These are phyloP conservation scores for Coelopa frigida DNA, from an alignment of 1,140 invertebrate genomes.

Conservation along the genomic window DNA sequence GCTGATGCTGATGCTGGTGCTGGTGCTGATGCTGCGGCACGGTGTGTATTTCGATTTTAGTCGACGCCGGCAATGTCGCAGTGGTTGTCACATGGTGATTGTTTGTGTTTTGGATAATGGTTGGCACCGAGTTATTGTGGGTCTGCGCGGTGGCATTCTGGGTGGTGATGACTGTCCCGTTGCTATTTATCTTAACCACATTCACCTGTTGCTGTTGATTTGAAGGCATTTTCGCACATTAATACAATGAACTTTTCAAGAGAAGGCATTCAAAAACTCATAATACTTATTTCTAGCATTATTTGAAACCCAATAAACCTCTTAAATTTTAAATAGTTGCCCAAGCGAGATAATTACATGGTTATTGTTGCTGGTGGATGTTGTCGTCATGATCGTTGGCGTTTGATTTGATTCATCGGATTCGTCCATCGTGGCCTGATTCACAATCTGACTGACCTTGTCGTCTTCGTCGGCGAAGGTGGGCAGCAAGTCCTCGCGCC, in stretches of 20 bases:
- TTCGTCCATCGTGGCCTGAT: conserved; percentile 35
- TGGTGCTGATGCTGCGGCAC: conserved; percentile 44
- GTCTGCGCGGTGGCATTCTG: conserved; percentile 31
- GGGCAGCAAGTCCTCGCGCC: conserved; percentile 88
- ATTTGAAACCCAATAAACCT: too few relatives aligned
- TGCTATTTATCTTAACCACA: conserved; percentile 41
- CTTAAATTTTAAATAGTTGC: too few relatives aligned
- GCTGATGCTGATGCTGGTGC: conserved; percentile 19
- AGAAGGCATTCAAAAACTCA: too few relatives aligned
- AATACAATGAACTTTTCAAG: too few relatives aligned
- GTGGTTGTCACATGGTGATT: conserved; percentile 43
- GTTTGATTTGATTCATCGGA: conserved; percentile 36
- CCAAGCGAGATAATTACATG: too few relatives aligned
- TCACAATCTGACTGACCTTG: conserved; percentile 56
- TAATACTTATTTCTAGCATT: too few relatives aligned
- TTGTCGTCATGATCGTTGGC: conserved; percentile 45
- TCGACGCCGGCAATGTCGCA: conserved; percentile 37
- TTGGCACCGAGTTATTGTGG: conserved; percentile 32
- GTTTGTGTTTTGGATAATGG: conserved; percentile 41
- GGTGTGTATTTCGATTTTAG: conserved; percentile 41
- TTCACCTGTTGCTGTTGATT: conserved; percentile 49
- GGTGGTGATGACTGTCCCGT: conserved; percentile 40
- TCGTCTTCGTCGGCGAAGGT: conserved; percentile 90
- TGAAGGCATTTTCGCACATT: too few relatives aligned
- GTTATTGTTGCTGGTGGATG: conserved; percentile 24